Base-by-base conservation (phyloP, 2,797 vertebrate species). In the Astyanax mexicanus region DNA sequence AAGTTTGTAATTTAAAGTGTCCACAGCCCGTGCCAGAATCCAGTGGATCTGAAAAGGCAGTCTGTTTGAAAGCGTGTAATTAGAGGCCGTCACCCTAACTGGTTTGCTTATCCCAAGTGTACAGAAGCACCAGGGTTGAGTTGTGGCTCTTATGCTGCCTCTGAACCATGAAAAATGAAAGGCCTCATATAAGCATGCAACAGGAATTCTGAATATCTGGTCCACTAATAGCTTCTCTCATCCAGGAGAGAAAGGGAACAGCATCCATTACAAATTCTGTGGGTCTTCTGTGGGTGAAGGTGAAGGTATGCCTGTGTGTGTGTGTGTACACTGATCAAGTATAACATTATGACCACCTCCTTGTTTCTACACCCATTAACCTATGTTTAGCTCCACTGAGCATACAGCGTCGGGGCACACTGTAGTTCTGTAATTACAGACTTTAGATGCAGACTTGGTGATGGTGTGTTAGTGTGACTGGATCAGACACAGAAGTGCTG, bases 51-150 rank as follows among this genome's bases (percentile, higher is more conserved):
- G 17, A 58, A 65, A 45, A 68, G 52, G 67, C 44, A 77, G 66
- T 61, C 71, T 10, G 4, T 55, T 61, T 67, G 51, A 52, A 29
- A 72, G 61, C 55, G 72, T 71, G 23, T 75, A 74, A 78, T 75
- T 75, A 72, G n/a, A 74, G 54, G 40, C 60, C 68, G 40, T 61
- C 29, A 45, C 25, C 21, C 42, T 1, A 49, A 32, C 21, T 40
- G 57, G 73, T 75, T 75, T 75, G 38, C 55, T 60, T 74, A 47
- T 73, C 57, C 19, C 40, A 19, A 74, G 70, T 60, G 35, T 74
- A 58, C 55, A 58, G 55, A 70, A 62, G 45, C 54, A 49, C 15
- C 15, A 44, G 29, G 37, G 45, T 25, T 37, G 54, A 81, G 57
- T 62, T 71, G 27, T 29, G 60, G 60, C 69, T 21, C 27, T 37